Base-by-base conservation (phyloP, 92 coral and sea anemone genomes). In the Parazoanthus darwini region DNA sequence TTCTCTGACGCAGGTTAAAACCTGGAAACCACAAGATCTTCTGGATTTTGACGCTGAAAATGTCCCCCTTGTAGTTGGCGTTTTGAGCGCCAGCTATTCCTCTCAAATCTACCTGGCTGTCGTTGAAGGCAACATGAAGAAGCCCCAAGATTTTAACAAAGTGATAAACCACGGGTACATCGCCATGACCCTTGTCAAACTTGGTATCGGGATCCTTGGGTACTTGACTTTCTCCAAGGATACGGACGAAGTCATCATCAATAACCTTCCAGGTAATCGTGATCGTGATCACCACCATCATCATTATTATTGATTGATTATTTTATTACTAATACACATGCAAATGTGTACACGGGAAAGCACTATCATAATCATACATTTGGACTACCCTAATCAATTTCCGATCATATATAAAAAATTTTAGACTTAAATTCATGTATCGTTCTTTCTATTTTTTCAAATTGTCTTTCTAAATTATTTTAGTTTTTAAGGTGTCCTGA, bases 71-170 rank as follows among this genome's bases (percentile, higher is more conserved):
- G 74, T 93, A 15, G 88, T 93, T 3, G 96, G 93, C 25, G 91
- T 93, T 42, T 44, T 93, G 22, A 88, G 92, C 58, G 89, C 94
- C 5, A 90, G 96, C 85, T 91, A 90, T 82, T 93, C 96, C 6
- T 92, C 96, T 23, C 96, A 93, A 42, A 93, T 90, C 42, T 93
- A 91, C 77, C 86, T 93, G 56, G 90, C 91, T 3, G 96, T 93
- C 1, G 91, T 93, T 18, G 96, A 93, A 71, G 89, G 92, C 68
- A 90, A 88, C 85, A 93, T 93, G 96, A 90, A 79, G 26, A 77
- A 89, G 35, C 96, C 96, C 51, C 91, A 93, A 86, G 92, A 93
- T 43, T 93, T 93, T 74, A 88, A 86, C 86, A 77, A 84, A 25
- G 90, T 93, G 33, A 80, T 92, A 46, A 90, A 93, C 84, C 90